Evolutionary conservation across 2,113 vertebrate species (phyloP), one percentile per base, ranked within the genome.

Genomic region (Isichthys henryi): DNA sequence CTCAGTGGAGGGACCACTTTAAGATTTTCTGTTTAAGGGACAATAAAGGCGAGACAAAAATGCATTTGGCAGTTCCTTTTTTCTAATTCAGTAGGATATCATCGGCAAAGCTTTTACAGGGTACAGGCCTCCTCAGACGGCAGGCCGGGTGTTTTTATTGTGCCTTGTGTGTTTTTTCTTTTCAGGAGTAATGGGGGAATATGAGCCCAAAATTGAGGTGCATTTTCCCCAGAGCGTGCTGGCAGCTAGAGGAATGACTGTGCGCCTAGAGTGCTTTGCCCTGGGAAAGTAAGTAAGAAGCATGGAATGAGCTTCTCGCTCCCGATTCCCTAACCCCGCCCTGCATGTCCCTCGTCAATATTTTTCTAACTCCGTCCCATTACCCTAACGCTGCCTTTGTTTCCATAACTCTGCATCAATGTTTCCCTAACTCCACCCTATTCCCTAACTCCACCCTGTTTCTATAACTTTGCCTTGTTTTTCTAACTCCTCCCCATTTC

Each of bases 121-220:
- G n/a, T 70, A 70, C 62, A 70, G 27, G 8, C 62, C 62, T 66
- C 11, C 3, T 56, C 23, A 58, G 27, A 89, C 93, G 17, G 43
- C 15, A 43, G 80, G 92, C 56, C 91, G 90, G 93, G 90, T 92
- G 90, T 92, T 91, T 15, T 86, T 53, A 90, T 35, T 15, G 46
- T 66, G 31, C 23, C 31, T 77, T 23, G 27, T 70, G 62, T 70
- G 5, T 74, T 19, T 93, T 5, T 2, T 93, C 95, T 95, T 96
- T 95, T 88, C 93, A 99, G 98, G 97, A 95, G 95, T 97, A 93
- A 99, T 99, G 98, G 98, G 98, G 88, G 98, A 99, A 94, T 99
- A 99, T 91, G 98, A 99, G 94, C 98, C 98, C 88, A 99, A 99
- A 97, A 98, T 99, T 94, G 98, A 99, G 95, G 97, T 99, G 91